Conservation (phyloP, 2,888 invertebrate species). For the Micoletzkya japonica region DNA sequence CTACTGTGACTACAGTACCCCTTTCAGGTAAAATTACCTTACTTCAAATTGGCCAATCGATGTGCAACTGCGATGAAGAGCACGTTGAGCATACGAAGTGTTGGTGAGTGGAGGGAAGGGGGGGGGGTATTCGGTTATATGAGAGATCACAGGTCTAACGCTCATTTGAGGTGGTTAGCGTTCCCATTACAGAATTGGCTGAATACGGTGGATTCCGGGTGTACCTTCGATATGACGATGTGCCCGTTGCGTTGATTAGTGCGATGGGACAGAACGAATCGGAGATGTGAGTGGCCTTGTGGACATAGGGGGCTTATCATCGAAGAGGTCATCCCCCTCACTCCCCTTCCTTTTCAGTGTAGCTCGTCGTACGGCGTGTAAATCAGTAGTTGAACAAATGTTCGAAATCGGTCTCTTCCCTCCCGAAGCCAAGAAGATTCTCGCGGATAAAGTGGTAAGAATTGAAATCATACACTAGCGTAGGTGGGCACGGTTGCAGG, state of each 20-base stretch:
- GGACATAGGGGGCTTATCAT: no score
- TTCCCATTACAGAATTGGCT: constrained; percentile 17
- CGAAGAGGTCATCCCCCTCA: no score
- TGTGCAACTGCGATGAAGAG: constrained; percentile 26
- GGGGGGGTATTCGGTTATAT: no score
- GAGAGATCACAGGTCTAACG: neutral
- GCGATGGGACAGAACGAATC: constrained; percentile 23
- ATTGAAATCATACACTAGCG: no score
- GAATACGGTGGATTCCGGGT: constrained; percentile 25
- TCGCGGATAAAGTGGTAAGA: constrained; percentile 18
- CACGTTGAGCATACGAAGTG: constrained; percentile 13
- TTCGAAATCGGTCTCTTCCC: constrained; percentile 15
- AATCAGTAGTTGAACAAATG: constrained; percentile 19
- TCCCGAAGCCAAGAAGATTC: constrained; percentile 17
- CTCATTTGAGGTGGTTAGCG: neutral
- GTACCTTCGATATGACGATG: constrained; percentile 25
- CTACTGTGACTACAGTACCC: no score
- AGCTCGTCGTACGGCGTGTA: constrained; percentile 17
- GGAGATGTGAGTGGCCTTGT: constrained; percentile 12
- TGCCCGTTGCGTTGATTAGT: constrained; percentile 11
- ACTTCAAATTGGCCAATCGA: constrained; percentile 24
- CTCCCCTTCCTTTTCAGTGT: neutral
- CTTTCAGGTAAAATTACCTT: constrained; percentile 14
- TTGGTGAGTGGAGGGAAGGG: constrained; percentile 4
- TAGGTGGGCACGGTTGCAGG: no score